These are phyloP conservation scores for Tamias sibiricus DNA, from an alignment of 2,113 vertebrate genomes.

Conservation along the genomic window DNA sequence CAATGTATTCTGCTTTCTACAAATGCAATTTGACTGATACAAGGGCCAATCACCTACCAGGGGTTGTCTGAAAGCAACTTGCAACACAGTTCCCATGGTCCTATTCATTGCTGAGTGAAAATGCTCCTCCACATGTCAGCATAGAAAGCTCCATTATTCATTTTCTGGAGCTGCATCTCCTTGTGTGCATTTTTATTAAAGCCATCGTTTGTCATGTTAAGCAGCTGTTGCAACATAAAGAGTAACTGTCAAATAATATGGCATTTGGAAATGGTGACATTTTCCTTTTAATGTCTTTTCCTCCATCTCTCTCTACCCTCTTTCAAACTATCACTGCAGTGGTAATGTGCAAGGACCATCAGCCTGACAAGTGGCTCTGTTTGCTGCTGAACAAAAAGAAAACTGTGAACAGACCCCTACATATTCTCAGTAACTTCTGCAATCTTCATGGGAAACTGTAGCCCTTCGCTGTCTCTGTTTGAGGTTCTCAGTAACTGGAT, in stretches of 20 bases:
- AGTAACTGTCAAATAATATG: conserved; percentile 74
- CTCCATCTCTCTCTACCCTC: conserved; percentile 65
- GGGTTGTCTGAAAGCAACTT: conserved; percentile 30
- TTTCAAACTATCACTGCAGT: conserved; percentile 57
- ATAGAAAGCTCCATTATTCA: conserved; percentile 27
- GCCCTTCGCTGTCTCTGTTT: not conserved
- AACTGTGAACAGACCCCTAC: not conserved
- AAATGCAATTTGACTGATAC: not conserved
- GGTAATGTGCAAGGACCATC: conserved; percentile 10
- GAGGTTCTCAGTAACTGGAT: not conserved
- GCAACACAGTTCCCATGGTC: conserved; percentile 10
- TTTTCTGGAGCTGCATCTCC: conserved; percentile 62
- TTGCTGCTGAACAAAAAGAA: conserved; percentile 18
- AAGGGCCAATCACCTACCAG: not conserved
- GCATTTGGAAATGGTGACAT: conserved; percentile 74
- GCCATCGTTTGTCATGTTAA: conserved; percentile 82
- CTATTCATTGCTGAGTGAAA: not conserved
- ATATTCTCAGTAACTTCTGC: not conserved
- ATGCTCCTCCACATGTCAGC: not conserved
- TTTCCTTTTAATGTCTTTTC: conserved; percentile 79
- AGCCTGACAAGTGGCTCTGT: conserved; percentile 59
- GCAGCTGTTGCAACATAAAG: conserved; percentile 83
- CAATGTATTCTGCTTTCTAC: not conserved
- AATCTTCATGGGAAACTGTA: not conserved
- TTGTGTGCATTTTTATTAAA: conserved; percentile 67